A percentile compares a stretch with the other conserved stretches of the same genome.
These are phyloP conservation scores for Mobula hypostoma DNA, from an alignment of 2,113 vertebrate genomes.

Conservation along the genomic window DNA sequence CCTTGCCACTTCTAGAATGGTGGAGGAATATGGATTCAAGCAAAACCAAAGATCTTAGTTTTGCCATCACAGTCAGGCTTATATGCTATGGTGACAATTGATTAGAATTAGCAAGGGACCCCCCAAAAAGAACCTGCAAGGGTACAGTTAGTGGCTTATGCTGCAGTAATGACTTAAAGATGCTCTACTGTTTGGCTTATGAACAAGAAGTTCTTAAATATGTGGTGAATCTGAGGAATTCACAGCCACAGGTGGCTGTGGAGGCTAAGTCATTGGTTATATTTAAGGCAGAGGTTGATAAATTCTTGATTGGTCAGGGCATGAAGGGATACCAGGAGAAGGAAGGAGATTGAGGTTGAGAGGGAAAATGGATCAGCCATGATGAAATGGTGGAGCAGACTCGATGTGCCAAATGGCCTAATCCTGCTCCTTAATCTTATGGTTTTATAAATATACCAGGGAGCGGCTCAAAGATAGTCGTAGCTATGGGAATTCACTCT, in stretches of 20 bases:
- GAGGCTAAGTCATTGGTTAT: too few species aligned
- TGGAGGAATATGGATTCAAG: neutral
- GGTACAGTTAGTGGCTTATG: neutral
- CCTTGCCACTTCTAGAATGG: neutral
- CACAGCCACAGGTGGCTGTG: too few species aligned
- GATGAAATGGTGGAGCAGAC: too few species aligned
- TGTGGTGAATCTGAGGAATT: too few species aligned
- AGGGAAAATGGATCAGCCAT: too few species aligned
- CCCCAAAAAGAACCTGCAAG: neutral
- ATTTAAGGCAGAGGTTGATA: too few species aligned
- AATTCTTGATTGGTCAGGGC: too few species aligned
- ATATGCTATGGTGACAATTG: neutral
- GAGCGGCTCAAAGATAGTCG: neutral
- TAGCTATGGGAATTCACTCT: neutral
- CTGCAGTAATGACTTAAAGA: constrained; percentile 21
- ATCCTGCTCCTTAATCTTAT: too few species aligned
- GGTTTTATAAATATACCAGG: neutral
- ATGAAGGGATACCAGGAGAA: too few species aligned
- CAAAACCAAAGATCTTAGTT: neutral
- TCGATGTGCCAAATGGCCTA: too few species aligned
- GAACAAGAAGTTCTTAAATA: neutral
- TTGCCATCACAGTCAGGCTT: neutral
- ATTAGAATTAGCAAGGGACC: constrained; percentile 9
- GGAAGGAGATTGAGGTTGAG: too few species aligned
- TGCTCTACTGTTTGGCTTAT: neutral